Evolutionary conservation across 2,113 vertebrate species (phyloP).

Genomic region (Leptosomus discolor): DNA sequence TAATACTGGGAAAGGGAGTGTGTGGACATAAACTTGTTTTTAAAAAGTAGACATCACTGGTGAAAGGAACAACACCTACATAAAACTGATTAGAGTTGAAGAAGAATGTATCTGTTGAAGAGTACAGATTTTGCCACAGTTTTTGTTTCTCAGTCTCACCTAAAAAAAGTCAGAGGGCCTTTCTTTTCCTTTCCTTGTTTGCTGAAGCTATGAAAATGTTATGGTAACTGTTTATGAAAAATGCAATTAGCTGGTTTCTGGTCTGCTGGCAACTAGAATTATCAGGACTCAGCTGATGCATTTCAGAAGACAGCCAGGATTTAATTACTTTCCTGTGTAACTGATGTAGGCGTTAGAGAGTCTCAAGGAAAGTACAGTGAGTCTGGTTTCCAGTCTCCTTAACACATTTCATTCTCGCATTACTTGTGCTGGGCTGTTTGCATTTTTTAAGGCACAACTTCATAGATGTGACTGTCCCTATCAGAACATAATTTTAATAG

Average conservation of each 20-base stretch:
- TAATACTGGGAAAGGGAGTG: background rate
- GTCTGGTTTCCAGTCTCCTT: background rate
- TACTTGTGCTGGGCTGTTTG: background rate
- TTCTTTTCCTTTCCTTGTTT: background rate
- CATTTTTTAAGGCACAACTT: background rate
- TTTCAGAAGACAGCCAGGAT: background rate
- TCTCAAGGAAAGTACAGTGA: background rate
- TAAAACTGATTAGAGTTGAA: background rate
- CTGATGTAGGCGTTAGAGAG: background rate
- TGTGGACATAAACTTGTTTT: background rate
- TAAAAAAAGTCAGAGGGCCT: background rate
- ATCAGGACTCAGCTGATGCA: background rate
- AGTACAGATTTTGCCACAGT: background rate
- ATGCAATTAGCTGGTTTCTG: background rate
- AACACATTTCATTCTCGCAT: background rate
- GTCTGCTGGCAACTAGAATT: background rate
- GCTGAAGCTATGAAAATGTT: background rate
- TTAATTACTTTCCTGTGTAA: background rate
- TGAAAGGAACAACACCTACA: background rate
- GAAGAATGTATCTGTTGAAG: background rate
- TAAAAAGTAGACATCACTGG: background rate
- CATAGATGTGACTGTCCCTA: background rate
- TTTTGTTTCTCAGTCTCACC: background rate
- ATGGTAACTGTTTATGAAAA: background rate
- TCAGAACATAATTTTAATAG: background rate